Evolutionary conservation across 2,797 vertebrate genomes (phyloP).

Genomic region (Apogon talboti): DNA sequence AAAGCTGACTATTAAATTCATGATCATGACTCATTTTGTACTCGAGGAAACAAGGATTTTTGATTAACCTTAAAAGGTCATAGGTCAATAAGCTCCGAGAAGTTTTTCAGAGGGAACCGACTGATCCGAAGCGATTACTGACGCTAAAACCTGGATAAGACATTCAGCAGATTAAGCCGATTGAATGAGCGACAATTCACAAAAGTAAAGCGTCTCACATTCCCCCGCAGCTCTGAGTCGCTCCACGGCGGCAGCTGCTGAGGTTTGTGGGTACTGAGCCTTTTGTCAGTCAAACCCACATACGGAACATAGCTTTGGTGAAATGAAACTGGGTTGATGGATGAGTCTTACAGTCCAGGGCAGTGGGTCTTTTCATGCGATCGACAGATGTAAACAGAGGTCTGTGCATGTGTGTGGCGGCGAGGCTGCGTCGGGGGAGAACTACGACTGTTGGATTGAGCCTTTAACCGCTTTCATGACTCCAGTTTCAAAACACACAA

Average conservation of each 20-base stretch:
- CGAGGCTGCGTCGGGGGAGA: not conserved
- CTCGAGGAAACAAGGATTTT: no score
- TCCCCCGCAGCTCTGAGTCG: not conserved
- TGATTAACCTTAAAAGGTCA: no score
- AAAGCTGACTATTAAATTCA: no score
- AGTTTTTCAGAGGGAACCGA: no score
- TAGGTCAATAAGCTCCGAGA: no score
- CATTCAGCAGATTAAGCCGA: not conserved
- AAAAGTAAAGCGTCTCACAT: not conserved
- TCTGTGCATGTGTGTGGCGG: slow-evolving; percentile 9
- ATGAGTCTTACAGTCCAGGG: no score
- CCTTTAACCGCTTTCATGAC: slow-evolving; percentile 20
- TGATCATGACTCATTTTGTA: no score
- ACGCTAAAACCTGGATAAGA: slow-evolving; percentile 3
- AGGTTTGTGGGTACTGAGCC: not conserved
- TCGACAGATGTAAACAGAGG: not conserved
- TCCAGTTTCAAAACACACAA: slow-evolving; percentile 44
- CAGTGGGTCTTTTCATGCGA: not conserved
- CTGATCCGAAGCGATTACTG: no score
- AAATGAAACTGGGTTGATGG: not conserved
- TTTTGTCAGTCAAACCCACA: not conserved
- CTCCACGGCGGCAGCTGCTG: not conserved
- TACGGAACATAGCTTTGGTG: not conserved
- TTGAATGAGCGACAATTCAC: no score
- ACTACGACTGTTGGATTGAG: not conserved